Evolutionary conservation across 2,888 invertebrate species (phyloP).

Genomic region (Lycaena phlaeas): DNA sequence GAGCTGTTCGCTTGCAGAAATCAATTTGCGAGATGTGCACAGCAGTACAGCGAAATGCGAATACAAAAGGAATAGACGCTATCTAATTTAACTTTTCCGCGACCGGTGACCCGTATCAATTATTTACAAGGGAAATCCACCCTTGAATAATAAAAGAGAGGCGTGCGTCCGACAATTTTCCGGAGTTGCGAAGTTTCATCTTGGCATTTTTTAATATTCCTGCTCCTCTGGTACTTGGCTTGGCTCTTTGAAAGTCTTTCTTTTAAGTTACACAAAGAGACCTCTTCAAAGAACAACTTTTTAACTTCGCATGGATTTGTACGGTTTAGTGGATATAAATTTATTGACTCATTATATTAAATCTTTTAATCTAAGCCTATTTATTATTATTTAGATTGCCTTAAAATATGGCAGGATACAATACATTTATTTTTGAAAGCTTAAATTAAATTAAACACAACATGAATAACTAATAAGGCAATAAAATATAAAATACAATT

Average conservation of each 20-base stretch:
- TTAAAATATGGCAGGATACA: too few relatives aligned
- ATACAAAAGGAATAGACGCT: conserved; percentile 32
- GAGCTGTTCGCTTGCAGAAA: neutral
- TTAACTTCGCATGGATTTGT: conserved; percentile 4
- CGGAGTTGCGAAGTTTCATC: conserved; percentile 34
- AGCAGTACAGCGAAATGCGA: conserved; percentile 33
- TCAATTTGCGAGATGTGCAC: neutral
- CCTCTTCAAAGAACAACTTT: conserved; percentile 3
- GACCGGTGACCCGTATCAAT: conserved; percentile 44
- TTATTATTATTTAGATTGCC: too few relatives aligned
- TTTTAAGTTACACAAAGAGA: conserved; percentile 18
- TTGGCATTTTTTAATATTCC: conserved; percentile 42
- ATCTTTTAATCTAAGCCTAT: too few relatives aligned
- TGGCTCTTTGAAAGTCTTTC: conserved; percentile 18
- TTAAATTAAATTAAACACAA: too few relatives aligned
- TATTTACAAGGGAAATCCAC: conserved; percentile 52
- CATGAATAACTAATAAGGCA: too few relatives aligned
- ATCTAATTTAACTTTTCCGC: conserved; percentile 60
- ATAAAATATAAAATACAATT: neutral
- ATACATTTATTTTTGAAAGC: too few relatives aligned
- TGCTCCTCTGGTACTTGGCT: conserved; percentile 31
- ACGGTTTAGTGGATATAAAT: conserved; percentile 1
- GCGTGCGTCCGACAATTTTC: conserved; percentile 42
- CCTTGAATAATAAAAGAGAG: conserved; percentile 57
- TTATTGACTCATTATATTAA: too few relatives aligned